Evolutionary conservation across 2,113 vertebrate species (phyloP).

Genomic region (Hydrolagus affinis): DNA sequence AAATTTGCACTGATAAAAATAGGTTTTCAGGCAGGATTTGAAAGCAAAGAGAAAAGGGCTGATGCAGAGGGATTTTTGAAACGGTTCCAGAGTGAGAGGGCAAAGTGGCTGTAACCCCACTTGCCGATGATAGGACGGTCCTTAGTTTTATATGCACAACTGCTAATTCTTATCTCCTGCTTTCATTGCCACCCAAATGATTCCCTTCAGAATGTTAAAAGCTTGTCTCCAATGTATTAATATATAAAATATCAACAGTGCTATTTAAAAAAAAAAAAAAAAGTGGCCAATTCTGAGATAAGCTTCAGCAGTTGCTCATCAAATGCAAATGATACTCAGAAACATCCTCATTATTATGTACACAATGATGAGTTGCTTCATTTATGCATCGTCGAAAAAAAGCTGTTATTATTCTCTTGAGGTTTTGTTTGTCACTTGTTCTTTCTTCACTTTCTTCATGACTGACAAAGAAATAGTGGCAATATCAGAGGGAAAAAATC

Average conservation of each 20-base stretch:
- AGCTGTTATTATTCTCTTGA: neutral
- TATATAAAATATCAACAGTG: neutral
- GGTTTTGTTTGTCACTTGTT: neutral
- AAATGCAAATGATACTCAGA: neutral
- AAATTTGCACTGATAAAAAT: too few relatives aligned
- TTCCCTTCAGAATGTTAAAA: too few relatives aligned
- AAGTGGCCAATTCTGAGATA: neutral
- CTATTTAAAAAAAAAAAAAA: neutral
- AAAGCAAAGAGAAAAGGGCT: too few relatives aligned
- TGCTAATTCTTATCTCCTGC: too few relatives aligned
- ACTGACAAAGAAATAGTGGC: neutral
- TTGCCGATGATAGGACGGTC: too few relatives aligned
- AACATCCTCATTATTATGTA: neutral
- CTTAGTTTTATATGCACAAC: too few relatives aligned
- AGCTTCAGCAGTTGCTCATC: neutral
- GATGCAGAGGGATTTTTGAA: too few relatives aligned
- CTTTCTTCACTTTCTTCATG: neutral
- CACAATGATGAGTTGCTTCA: neutral
- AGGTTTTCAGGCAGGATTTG: too few relatives aligned
- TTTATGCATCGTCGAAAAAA: neutral
- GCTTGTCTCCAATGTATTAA: neutral
- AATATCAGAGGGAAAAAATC: neutral
- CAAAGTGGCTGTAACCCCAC: too few relatives aligned
- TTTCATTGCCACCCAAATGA: too few relatives aligned
- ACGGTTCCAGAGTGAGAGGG: too few relatives aligned